Evolutionary conservation across 2,888 invertebrate genomes (phyloP).

Genomic region (Meiosimyza decipiens): DNA sequence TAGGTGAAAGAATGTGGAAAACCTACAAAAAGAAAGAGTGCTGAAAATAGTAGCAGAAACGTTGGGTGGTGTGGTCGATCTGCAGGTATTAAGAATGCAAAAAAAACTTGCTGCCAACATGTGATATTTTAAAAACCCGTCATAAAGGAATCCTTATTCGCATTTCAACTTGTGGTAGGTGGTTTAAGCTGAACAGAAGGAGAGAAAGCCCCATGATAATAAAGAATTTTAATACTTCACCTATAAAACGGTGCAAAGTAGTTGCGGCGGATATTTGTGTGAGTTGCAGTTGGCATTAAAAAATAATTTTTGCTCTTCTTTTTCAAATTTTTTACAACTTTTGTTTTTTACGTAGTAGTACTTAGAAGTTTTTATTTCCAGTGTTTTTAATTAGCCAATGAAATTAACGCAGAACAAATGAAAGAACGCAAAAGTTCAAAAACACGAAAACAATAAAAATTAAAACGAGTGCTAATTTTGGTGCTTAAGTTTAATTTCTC

Average conservation of each 20-base stretch:
- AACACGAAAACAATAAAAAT: constrained; percentile 29
- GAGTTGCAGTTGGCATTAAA: constrained; percentile 16
- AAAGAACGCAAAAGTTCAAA: not conserved
- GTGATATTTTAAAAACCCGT: no score
- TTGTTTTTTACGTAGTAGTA: not conserved
- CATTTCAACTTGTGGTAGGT: no score
- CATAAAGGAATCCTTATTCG: no score
- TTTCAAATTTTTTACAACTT: not conserved
- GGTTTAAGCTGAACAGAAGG: no score
- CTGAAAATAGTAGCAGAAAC: no score
- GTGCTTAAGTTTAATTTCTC: not conserved
- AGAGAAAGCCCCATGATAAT: not conserved
- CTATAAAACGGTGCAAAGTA: constrained; percentile 21
- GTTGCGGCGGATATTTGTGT: not conserved
- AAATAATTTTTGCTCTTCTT: not conserved
- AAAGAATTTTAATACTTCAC: constrained; percentile 29
- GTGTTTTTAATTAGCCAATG: constrained; percentile 8
- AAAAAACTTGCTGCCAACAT: no score
- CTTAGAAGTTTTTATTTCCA: constrained; percentile 16
- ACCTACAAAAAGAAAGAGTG: no score
- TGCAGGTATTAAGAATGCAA: no score
- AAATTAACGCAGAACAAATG: no score
- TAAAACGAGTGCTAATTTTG: constrained; percentile 5
- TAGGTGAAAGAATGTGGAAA: no score
- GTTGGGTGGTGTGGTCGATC: no score